phyloP scores from a whole-genome alignment of 2,113 vertebrate species.

The Taxidea taxus region DNA sequence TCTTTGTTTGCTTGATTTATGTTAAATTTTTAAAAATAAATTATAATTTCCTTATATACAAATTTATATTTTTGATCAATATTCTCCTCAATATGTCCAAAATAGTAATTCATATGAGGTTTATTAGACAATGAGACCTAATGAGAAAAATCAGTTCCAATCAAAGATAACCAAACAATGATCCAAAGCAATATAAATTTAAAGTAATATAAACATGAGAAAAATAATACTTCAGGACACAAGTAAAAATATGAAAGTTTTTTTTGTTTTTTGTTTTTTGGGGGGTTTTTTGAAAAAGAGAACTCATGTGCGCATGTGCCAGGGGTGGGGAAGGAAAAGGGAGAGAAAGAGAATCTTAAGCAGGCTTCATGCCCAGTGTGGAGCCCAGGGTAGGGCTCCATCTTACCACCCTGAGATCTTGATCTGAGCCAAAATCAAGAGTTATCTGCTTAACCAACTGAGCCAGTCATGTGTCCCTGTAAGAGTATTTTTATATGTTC shows the following conservation, averaged over 20 bases:
- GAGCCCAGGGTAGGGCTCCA: not conserved
- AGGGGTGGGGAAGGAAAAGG: not conserved
- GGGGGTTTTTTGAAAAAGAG: not conserved
- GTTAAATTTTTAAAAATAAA: not conserved
- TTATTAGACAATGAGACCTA: not conserved
- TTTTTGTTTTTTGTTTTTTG: not conserved
- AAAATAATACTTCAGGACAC: not conserved
- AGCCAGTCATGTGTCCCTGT: not conserved
- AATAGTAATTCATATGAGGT: not conserved
- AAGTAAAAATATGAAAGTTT: not conserved
- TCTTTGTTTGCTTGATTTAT: not conserved
- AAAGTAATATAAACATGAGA: not conserved
- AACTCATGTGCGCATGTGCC: accelerated
- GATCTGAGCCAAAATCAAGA: not conserved
- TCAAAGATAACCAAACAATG: not conserved
- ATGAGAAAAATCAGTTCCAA: not conserved
- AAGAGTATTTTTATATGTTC: not conserved
- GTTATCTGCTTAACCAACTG: not conserved
- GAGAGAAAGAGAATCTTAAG: not conserved
- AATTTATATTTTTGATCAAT: not conserved
- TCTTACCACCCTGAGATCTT: not conserved
- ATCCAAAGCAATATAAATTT: not conserved
- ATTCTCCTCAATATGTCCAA: not conserved
- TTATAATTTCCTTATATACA: not conserved
- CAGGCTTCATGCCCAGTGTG: not conserved